A percentile compares a stretch with the other conserved stretches of the same genome.
Conservation (phyloP, 2,113 vertebrate species). For the Corvus cornix region DNA sequence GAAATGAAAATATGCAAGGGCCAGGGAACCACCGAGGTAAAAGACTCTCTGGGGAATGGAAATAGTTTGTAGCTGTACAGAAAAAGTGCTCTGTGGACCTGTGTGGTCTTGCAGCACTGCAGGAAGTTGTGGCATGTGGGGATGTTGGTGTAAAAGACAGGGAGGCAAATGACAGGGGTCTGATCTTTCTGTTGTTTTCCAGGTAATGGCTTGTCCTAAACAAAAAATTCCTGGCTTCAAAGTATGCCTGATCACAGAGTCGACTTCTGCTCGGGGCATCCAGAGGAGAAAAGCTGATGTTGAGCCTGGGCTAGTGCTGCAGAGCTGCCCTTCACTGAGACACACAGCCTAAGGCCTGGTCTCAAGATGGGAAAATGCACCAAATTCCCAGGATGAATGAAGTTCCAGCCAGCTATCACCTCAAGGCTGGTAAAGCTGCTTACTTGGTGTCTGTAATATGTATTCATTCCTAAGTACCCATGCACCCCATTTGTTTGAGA, state of each 20-base stretch:
- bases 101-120: not conserved
- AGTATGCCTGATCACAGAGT: not conserved
- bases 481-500: not conserved
- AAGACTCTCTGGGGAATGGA: not conserved
- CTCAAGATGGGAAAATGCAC: not conserved
- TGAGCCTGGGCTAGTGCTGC: not conserved
- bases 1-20: not conserved
- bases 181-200: not conserved
- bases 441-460: not conserved
- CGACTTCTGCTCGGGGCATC: not conserved
- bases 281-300: not conserved
- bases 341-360: rapidly evolving
- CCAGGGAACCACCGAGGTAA: not conserved
- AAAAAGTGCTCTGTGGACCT: not conserved
- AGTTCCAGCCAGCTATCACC: not conserved
- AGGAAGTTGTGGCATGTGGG: not conserved
- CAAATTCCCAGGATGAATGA: not conserved
- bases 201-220: not conserved
- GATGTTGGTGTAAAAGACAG: not conserved
- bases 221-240: not conserved
- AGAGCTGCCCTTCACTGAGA: not conserved
- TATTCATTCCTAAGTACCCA: not conserved
- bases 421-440: not conserved
- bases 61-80: not conserved
- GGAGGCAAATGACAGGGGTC: not conserved